These are phyloP conservation scores for Crambe crambe DNA, from an alignment of 37 sponge, comb jelly and placozoan genomes.

Conservation along the genomic window DNA sequence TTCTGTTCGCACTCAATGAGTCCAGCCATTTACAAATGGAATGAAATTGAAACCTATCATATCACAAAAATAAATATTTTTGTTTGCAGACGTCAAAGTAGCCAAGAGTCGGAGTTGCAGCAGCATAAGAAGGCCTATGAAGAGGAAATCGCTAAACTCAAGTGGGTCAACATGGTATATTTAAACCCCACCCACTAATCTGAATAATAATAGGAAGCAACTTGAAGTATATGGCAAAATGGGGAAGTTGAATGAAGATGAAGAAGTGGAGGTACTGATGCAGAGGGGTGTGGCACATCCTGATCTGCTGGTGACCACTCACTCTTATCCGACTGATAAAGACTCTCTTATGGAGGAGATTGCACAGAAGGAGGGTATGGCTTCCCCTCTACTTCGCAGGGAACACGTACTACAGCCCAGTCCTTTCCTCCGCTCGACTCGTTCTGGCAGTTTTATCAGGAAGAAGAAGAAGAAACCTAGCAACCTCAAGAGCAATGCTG, in stretches of 20 bases:
- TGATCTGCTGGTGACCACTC: constrained; percentile 23
- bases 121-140: constrained; percentile 37
- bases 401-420: constrained; percentile 8
- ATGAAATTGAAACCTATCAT: no score
- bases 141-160: constrained; percentile 30
- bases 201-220: constrained; percentile 7
- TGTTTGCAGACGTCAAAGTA: neutral
- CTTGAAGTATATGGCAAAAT: neutral
- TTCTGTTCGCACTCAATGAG: no score
- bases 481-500: neutral
- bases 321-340: neutral
- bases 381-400: constrained; percentile 7
- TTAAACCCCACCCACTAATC: no score
- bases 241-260: no score
- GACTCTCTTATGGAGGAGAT: constrained; percentile 41
- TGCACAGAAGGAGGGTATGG: constrained; percentile 16
- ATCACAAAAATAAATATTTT: neutral
- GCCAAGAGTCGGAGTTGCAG: constrained; percentile 15
- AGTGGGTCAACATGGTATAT: constrained; percentile 3
- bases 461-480: neutral
- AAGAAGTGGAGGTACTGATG: constrained; percentile 5
- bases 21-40: no score
- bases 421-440: constrained; percentile 1
- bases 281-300: constrained; percentile 4
- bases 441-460: neutral